Base-by-base conservation (phyloP, 2,113 vertebrate species). In the Anseranas semipalmata region DNA sequence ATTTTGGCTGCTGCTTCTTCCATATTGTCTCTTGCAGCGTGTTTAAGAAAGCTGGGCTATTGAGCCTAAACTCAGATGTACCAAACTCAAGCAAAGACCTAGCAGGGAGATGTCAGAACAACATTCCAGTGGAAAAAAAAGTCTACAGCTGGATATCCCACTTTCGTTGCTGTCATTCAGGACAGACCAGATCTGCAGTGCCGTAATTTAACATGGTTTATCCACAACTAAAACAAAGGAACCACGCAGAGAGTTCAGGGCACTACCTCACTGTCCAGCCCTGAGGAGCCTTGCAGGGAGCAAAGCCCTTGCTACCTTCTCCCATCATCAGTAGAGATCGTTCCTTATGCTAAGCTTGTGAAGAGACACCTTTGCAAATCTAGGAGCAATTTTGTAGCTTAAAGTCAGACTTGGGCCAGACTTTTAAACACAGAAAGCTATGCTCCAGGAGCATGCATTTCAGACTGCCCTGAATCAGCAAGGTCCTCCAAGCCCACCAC, bases 1-100 rank as follows among this genome's bases (percentile, higher is more conserved):
- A 93, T 95, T 97, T 95, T 94, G 95, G 93, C 95, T 97, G 94
- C 92, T 96, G 76, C 85, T 93, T 68, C 87, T 94, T 92, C 89
- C 91, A 94, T 93, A 71, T 78, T 93, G 80, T 71, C 89, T 94
- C 58, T 85, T 94, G 85, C 76, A 77, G 41, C 4, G 10, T 73
- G 90, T 93, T 90, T 77, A 88, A 87, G 90, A 81, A 90, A 95
- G 75, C 45, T 1, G 10, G 89, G 76, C 89, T 84, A 60, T 80
- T 85, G 67, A 83, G 91, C 84, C 63, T 28, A 20, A 66, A 55
- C 41, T 93, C 84, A 62, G 58, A 87, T 41, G 20, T 62, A 79
- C 39, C 43, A 50, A 5, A 52, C 15, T 50, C 45, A 32, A 66
- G 87, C 43, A 73, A 79, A 75, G 32, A 65, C n/a, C 15, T 25